A percentile compares a stretch with the other conserved stretches of the same genome.
These are phyloP conservation scores for Cololabis saira DNA, from an alignment of 2,113 vertebrate genomes.

Conservation along the genomic window DNA sequence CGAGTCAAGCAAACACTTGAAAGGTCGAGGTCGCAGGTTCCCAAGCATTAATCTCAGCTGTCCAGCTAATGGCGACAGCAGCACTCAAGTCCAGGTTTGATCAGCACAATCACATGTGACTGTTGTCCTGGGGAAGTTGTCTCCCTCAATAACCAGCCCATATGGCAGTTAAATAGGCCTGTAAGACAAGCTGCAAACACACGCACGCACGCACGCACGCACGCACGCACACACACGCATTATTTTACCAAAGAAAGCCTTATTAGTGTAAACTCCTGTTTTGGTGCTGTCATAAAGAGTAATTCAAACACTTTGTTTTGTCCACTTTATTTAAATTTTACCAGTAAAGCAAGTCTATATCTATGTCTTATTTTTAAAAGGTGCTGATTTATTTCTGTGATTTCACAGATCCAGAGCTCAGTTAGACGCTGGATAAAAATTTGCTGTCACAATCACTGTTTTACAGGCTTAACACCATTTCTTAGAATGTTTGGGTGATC, in stretches of 20 bases:
- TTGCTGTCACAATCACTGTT: no score
- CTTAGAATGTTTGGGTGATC: no score
- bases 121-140: slow-evolving; percentile 71
- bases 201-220: slow-evolving; percentile 2
- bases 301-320: no score
- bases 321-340: no score
- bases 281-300: no score
- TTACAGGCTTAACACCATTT: no score
- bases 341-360: no score
- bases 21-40: slow-evolving; percentile 70
- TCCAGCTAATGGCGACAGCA: slow-evolving; percentile 77
- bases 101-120: slow-evolving; percentile 76
- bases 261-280: no score
- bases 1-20: slow-evolving; percentile 67
- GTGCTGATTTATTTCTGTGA: no score
- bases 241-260: background rate
- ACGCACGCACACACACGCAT: background rate
- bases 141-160: slow-evolving; percentile 63
- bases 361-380: no score
- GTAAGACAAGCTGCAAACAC: slow-evolving; percentile 33
- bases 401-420: no score
- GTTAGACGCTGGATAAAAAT: no score
- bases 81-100: slow-evolving; percentile 68
- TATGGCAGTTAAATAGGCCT: background rate
- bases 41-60: slow-evolving; percentile 82